Evolutionary conservation across 2,888 invertebrate genomes (phyloP).

Genomic region (Agrochola litura): DNA sequence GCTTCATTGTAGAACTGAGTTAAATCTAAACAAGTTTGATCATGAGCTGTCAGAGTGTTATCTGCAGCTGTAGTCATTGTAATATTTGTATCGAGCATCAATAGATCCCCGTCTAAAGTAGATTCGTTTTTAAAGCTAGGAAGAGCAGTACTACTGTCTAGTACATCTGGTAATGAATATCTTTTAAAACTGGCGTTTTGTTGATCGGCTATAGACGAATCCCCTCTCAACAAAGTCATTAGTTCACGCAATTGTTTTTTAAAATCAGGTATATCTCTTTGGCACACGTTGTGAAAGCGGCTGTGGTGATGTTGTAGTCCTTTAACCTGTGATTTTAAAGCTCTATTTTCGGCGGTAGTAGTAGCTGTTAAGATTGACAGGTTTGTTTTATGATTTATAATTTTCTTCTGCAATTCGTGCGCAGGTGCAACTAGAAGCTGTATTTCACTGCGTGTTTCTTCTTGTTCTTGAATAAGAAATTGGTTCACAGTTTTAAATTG

Average conservation of each 20-base stretch:
- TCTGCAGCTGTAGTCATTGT: constrained; percentile 80
- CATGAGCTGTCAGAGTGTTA: constrained; percentile 80
- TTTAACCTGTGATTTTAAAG: constrained; percentile 83
- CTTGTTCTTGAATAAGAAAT: constrained; percentile 76
- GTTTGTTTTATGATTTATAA: constrained; percentile 83
- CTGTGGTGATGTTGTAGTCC: constrained; percentile 84
- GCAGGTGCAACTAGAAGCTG: constrained; percentile 77
- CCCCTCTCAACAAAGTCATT: constrained; percentile 77
- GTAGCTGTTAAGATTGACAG: constrained; percentile 86
- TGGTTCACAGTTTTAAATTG: constrained; percentile 74
- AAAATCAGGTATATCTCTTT: constrained; percentile 84
- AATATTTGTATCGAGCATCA: constrained; percentile 87
- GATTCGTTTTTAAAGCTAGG: constrained; percentile 83
- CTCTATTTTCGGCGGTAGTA: constrained; percentile 85
- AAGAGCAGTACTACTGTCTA: constrained; percentile 76
- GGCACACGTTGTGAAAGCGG: constrained; percentile 83
- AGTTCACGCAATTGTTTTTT: constrained; percentile 82
- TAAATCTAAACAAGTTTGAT: constrained; percentile 83
- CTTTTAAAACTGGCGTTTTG: constrained; percentile 78
- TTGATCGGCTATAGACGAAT: constrained; percentile 65
- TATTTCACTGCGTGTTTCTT: constrained; percentile 78
- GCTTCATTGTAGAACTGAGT: constrained; percentile 80
- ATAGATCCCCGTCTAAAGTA: constrained; percentile 83
- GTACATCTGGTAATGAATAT: constrained; percentile 80
- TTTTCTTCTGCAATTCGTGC: constrained; percentile 83